These are phyloP conservation scores for Arrhamphus sclerolepis DNA, from an alignment of 2,797 vertebrate species.

Conservation along the genomic window DNA sequence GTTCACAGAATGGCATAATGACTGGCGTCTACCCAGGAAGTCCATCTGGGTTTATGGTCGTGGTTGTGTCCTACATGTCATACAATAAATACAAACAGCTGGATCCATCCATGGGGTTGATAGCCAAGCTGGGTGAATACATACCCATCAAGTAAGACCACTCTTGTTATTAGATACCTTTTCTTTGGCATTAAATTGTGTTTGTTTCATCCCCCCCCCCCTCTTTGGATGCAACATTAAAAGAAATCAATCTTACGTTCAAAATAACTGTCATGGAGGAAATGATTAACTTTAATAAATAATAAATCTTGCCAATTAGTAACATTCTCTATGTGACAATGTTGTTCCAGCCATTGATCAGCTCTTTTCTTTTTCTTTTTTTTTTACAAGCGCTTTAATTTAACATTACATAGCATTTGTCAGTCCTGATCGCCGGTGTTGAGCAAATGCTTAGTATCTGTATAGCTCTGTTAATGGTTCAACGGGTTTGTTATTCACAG, in stretches of 20 bases:
- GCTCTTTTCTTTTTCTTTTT: too few relatives aligned
- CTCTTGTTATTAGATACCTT: neutral
- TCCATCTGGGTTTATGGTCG: constrained; percentile 91
- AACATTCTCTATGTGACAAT: neutral
- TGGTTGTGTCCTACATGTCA: constrained; percentile 93
- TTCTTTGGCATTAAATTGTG: too few relatives aligned
- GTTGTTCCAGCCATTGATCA: neutral
- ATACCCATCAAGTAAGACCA: constrained; percentile 79
- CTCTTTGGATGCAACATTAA: too few relatives aligned
- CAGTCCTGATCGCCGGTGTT: too few relatives aligned
- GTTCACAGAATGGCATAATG: constrained; percentile 87
- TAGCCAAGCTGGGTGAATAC: constrained; percentile 80
- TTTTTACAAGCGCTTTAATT: neutral
- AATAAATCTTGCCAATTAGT: neutral
- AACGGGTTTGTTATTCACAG: neutral
- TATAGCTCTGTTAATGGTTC: neutral
- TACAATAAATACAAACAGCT: constrained; percentile 87
- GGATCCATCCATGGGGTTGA: constrained; percentile 92
- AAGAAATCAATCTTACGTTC: too few relatives aligned
- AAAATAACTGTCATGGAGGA: neutral
- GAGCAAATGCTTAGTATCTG: too few relatives aligned
- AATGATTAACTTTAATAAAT: neutral
- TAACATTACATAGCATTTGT: too few relatives aligned
- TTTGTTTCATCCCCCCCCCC: too few relatives aligned
- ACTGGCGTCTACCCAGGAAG: constrained; percentile 97